Conservation (phyloP, 2,888 invertebrate genomes). For the Mayetiola destructor region DNA sequence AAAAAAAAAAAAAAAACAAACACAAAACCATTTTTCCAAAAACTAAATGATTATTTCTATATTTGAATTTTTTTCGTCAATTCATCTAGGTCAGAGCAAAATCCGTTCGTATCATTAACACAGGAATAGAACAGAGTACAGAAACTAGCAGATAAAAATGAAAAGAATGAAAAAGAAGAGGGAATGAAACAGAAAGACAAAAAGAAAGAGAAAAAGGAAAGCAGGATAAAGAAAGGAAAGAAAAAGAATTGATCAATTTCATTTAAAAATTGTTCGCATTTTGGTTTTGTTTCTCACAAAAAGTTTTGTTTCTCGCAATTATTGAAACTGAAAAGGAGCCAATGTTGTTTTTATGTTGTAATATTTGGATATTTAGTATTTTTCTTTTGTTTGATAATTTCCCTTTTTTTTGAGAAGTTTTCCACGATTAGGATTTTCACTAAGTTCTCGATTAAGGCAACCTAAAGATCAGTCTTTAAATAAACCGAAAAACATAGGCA, state of each 20-base stretch:
- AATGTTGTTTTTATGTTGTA: too few relatives aligned
- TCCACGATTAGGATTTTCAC: too few relatives aligned
- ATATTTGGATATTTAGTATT: too few relatives aligned
- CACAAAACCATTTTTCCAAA: neutral
- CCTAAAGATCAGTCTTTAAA: too few relatives aligned
- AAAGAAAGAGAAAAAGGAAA: neutral
- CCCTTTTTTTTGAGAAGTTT: too few relatives aligned
- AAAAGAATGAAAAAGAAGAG: neutral
- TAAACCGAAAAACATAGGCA: too few relatives aligned
- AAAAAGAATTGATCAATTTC: neutral
- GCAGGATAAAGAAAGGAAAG: neutral
- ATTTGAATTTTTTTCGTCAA: conserved; percentile 14
- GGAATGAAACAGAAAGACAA: neutral
- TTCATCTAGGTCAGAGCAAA: conserved; percentile 16
- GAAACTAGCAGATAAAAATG: neutral
- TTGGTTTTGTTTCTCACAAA: too few relatives aligned
- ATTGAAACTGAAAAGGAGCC: too few relatives aligned
- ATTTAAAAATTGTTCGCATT: neutral
- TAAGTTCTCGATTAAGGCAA: too few relatives aligned
- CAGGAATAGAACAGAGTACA: conserved; percentile 12
- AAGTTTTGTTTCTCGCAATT: too few relatives aligned
- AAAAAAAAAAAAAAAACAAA: conserved; percentile 3
- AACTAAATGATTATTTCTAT: conserved; percentile 13
- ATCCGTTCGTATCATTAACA: conserved; percentile 12
- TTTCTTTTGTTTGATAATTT: too few relatives aligned